Conservation (phyloP, 2,797 vertebrate species). For the Mormyrus hasselquistii region DNA sequence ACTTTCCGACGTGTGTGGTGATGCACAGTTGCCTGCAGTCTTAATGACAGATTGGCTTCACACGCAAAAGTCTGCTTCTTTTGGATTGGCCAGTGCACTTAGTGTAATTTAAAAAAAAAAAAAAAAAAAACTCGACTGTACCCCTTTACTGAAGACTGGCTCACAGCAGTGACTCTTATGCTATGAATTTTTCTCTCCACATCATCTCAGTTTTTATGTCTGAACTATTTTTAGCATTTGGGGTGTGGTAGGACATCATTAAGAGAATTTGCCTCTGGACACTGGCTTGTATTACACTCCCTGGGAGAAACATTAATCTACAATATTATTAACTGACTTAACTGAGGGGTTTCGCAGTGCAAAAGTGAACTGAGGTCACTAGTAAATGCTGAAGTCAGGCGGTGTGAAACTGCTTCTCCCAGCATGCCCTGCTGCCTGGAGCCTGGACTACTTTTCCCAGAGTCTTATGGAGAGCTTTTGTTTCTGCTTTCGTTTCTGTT, state of each 20-base stretch:
- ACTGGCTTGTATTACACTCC: slow-evolving; percentile 7
- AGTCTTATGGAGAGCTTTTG: slow-evolving; percentile 46
- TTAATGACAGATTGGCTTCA: not conserved
- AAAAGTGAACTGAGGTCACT: slow-evolving; percentile 32
- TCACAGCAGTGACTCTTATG: not conserved
- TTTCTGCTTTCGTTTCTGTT: slow-evolving; percentile 40
- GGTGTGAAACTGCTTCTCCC: slow-evolving; percentile 23
- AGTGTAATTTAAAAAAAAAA: too few species aligned
- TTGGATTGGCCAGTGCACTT: slow-evolving; percentile 20
- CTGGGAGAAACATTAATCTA: not conserved
- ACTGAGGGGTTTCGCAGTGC: not conserved
- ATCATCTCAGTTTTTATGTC: slow-evolving; percentile 6
- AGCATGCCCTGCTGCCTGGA: slow-evolving; percentile 47
- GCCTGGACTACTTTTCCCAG: slow-evolving; percentile 53
- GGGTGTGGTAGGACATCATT: not conserved
- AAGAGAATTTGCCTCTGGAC: not conserved
- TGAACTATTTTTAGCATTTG: slow-evolving; percentile 1
- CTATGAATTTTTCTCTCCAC: slow-evolving; percentile 9
- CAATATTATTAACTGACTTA: not conserved
- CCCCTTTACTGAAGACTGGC: not conserved
- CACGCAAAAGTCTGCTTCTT: not conserved
- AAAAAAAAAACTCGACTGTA: not conserved
- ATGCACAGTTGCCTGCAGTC: not conserved
- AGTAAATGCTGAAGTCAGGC: slow-evolving; percentile 42
- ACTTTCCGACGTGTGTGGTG: not conserved